These are phyloP conservation scores for Amazona guildingii DNA, from an alignment of 2,113 vertebrate species.

Conservation along the genomic window DNA sequence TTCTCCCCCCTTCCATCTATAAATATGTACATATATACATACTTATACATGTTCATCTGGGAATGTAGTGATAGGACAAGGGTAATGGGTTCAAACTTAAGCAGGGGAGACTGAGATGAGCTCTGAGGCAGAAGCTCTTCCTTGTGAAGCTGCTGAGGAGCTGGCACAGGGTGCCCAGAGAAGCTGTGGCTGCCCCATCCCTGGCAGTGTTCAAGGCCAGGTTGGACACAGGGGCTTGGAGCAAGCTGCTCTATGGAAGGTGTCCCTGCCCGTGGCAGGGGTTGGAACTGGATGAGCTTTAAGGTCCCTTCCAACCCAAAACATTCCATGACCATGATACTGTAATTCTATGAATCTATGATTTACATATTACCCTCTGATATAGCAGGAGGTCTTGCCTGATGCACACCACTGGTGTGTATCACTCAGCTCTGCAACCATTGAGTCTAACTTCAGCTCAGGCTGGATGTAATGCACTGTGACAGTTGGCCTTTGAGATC, in stretches of 20 bases:
- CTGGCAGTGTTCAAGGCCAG: too few species aligned
- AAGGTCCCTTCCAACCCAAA: not conserved
- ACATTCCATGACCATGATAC: not conserved
- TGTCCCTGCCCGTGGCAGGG: not conserved
- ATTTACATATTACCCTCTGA: not conserved
- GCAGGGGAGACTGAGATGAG: not conserved
- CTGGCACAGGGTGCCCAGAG: not conserved
- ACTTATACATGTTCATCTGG: not conserved
- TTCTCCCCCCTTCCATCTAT: accelerated
- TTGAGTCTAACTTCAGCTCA: not conserved
- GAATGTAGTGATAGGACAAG: not conserved
- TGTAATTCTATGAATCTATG: not conserved
- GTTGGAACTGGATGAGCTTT: not conserved
- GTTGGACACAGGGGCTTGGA: too few species aligned
- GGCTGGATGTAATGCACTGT: not conserved
- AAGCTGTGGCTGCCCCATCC: too few species aligned
- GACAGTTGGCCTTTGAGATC: conserved; percentile 10
- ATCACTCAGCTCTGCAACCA: not conserved
- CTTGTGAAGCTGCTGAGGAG: not conserved
- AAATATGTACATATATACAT: not conserved
- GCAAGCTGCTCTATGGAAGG: too few species aligned
- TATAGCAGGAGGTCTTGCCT: not conserved
- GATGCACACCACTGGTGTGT: not conserved
- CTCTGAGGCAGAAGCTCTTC: not conserved
- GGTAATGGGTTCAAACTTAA: not conserved